Base-by-base conservation (phyloP, 2,888 invertebrate genomes). In the Diploptera punctata region DNA sequence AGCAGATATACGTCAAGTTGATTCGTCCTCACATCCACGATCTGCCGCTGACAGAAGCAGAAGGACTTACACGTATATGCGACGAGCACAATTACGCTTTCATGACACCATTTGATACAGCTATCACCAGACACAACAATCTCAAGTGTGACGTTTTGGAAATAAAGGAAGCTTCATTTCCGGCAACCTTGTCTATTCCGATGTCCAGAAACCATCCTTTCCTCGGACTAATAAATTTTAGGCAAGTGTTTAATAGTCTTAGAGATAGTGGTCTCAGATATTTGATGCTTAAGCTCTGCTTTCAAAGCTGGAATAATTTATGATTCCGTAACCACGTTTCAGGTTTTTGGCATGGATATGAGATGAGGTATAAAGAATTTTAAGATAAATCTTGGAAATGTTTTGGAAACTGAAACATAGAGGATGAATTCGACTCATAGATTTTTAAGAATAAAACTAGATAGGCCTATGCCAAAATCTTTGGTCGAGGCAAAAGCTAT, bases 41-140 rank as follows among this genome's bases (percentile, higher is more conserved):
- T 5, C 62, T 70, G 16, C 70, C 70, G 9, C 18, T 0, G 3
- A 47, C 21, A 21, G 31, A 61, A 19, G 31, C 5, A 19, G 70
- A 70, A 2, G 52, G 31, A 13, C 31, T 61, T 1, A 21, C 16
- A 21, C 26, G 70, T 5, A 54, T 70, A 18, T 70, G 70, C 31
- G 19, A 18, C n/a, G 60, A 60, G 31, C 29, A 60, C 1, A 29
- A 18, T 1, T 60, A 60, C n/a, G 13, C 60, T n/a, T 60, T 60
- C 60, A 60, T 60, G 31, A 60, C 60, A 1, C 60, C 60, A 7
- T 60, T 60, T n/a, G 31, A 29, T 7, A 60, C 60, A 3, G 18
- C 60, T 1, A n/a, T 29, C 5, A 60, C 31, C 31, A 5, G 7
- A 1, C 0, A 60, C 29, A 31, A 10, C n/a, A n/a, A n/a, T 4